These are phyloP conservation scores for Thunnus maccoyii DNA, from an alignment of 2,113 vertebrate genomes.

Conservation along the genomic window DNA sequence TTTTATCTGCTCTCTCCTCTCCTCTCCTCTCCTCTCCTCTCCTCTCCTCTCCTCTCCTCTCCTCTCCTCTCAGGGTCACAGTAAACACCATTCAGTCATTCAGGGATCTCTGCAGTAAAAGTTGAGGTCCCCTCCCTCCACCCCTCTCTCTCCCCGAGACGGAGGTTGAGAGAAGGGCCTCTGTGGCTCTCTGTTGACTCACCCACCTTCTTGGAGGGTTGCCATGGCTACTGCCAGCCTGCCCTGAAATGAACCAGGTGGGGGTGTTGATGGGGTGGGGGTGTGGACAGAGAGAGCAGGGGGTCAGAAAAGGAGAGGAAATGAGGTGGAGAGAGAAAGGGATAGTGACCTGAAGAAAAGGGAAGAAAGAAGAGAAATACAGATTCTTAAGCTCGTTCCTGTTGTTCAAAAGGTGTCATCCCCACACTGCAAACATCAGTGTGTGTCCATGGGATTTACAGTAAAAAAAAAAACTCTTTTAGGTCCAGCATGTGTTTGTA, in stretches of 20 bases:
- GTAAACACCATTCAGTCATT: neutral
- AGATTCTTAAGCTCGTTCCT: conserved; percentile 31
- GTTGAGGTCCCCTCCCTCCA: conserved; percentile 8
- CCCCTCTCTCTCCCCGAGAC: conserved; percentile 20
- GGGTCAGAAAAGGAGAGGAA: conserved; percentile 31
- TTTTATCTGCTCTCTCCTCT: neutral
- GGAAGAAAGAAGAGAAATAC: conserved; percentile 31
- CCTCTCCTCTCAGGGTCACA: neutral
- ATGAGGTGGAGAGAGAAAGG: conserved; percentile 24
- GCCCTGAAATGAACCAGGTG: conserved; percentile 66
- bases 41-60: neutral
- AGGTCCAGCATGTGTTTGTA: conserved; percentile 32
- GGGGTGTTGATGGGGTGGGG: conserved; percentile 40
- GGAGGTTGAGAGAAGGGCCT: conserved; percentile 47
- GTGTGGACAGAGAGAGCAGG: neutral
- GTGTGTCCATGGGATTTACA: conserved; percentile 16
- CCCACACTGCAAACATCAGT: conserved; percentile 25
- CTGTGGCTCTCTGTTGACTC: conserved; percentile 70
- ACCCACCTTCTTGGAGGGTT: conserved; percentile 60
- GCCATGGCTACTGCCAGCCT: conserved; percentile 61
- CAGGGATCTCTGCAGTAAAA: conserved; percentile 20
- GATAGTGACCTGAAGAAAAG: conserved; percentile 27
- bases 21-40: neutral
- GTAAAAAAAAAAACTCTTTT: neutral
- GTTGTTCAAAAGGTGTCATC: conserved; percentile 41